A percentile compares a stretch with the other conserved stretches of the same genome.
phyloP scores from a whole-genome alignment of 2,888 invertebrate genomes.

The Leptinotarsa rubiginosa region DNA sequence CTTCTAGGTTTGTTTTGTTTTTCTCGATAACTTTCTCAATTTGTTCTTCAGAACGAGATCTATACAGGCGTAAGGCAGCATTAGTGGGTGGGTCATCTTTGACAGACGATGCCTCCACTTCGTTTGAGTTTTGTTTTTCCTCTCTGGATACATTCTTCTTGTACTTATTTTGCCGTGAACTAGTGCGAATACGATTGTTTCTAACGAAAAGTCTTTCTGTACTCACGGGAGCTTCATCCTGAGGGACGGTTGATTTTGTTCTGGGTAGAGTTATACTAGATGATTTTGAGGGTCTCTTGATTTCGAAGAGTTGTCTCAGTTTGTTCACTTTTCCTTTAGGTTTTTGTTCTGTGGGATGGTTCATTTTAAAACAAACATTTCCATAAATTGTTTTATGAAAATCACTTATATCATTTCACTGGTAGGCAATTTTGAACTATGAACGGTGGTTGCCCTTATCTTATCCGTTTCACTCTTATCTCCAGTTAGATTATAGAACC shows the following conservation, averaged over 20 bases:
- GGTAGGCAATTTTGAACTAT: background rate
- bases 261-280: constrained; percentile 29
- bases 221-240: constrained; percentile 25
- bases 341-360: background rate
- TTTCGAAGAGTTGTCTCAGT: constrained; percentile 37
- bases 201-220: constrained; percentile 32
- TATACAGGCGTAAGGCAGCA: background rate
- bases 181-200: constrained; percentile 23
- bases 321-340: background rate
- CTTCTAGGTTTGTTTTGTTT: constrained; percentile 12
- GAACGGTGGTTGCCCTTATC: background rate
- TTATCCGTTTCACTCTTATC: background rate
- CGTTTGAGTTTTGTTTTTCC: background rate
- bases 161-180: constrained; percentile 27
- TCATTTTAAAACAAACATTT: background rate
- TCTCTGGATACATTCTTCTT: constrained; percentile 20
- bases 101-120: background rate
- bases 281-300: constrained; percentile 36
- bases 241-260: constrained; percentile 7
- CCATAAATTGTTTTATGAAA: background rate
- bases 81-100: background rate
- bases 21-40: background rate
- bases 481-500: background rate
- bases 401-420: constrained; percentile 1
- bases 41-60: background rate